Conservation (phyloP, 2,888 invertebrate species). For the Sphaerophoria rueppellii region DNA sequence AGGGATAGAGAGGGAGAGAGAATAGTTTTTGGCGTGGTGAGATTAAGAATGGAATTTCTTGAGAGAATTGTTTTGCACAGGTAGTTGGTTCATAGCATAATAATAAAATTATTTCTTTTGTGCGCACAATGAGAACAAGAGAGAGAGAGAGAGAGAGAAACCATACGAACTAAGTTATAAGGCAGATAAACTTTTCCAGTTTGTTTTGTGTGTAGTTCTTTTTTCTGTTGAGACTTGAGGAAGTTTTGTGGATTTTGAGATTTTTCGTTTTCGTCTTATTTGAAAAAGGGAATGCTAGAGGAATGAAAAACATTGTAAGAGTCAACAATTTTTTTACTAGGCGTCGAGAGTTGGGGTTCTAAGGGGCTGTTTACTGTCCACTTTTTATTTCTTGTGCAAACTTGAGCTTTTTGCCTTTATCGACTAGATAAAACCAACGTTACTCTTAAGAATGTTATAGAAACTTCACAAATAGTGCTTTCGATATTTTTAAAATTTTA, state of each 20-base stretch:
- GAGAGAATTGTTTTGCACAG: conserved; percentile 47
- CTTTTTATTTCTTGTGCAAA: too few relatives aligned
- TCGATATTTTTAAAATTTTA: too few relatives aligned
- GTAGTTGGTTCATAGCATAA: conserved; percentile 14
- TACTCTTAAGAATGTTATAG: too few relatives aligned
- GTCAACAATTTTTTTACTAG: neutral
- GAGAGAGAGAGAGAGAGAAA: conserved; percentile 42
- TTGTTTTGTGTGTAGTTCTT: conserved; percentile 43
- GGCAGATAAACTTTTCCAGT: conserved; percentile 64
- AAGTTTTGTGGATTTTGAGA: conserved; percentile 57
- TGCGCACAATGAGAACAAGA: neutral
- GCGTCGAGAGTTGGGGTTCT: neutral
- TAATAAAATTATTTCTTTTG: neutral
- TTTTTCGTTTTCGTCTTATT: conserved; percentile 20
- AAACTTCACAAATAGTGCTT: too few relatives aligned
- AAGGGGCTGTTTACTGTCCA: neutral
- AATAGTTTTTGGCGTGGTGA: conserved; percentile 42
- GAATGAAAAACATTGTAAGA: conserved; percentile 42
- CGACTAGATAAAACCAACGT: too few relatives aligned
- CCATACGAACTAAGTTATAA: conserved; percentile 25
- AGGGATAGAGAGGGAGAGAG: conserved; percentile 23
- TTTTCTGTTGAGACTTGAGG: conserved; percentile 37
- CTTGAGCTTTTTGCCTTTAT: too few relatives aligned
- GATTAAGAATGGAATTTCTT: conserved; percentile 68
- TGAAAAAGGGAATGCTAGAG: conserved; percentile 52